Evolutionary conservation across 2,797 vertebrate genomes (phyloP), one percentile per base, ranked within the genome.

Genomic region (Melanotaenia nigrans): DNA sequence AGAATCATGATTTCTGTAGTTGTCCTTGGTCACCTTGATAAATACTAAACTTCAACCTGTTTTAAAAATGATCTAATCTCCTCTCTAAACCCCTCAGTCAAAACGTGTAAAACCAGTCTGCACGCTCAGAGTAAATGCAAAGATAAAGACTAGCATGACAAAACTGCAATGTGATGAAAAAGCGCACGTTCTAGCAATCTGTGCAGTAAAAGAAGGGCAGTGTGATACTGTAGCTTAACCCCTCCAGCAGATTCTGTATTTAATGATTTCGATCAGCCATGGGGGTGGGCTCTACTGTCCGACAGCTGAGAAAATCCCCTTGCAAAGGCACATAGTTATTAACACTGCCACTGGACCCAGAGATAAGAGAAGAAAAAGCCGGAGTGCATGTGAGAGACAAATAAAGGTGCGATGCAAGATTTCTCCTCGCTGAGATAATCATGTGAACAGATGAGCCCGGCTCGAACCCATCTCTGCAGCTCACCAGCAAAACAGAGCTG

Each of bases 341-440:
- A 87, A 82, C 66, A 74, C 65, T 69, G 30, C 79, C 71, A 47
- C 54, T 58, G 25, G 75, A 60, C 60, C 36, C 55, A 9, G 13
- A 78, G 82, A 84, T 82, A 73, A 83, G 77, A 86, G 73, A 85
- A 75, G 76, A 78, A 61, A 61, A 79, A 85, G 59, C 73, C 67
- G 56, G 22, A 66, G 81, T 63, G 69, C 71, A 68, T 60, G 65
- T 45, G 24, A 57, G 75, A 89, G 83, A 85, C 83, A 85, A 85
- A 91, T 84, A 90, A 92, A 90, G 82, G 85, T 86, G 83, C 83
- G 80, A 85, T 87, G 81, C 14, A 18, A 83, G 73, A 87, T 87
- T 83, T 79, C 49, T 63, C 64, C 75, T 71, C 33, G 13, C 86
- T 42, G 81, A 82, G 81, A 85, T 88, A 86, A 90, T 89, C 83